Evolutionary conservation across 2,888 invertebrate species (phyloP), one percentile per base, ranked within the genome.

Genomic region (Eilema sororculum): DNA sequence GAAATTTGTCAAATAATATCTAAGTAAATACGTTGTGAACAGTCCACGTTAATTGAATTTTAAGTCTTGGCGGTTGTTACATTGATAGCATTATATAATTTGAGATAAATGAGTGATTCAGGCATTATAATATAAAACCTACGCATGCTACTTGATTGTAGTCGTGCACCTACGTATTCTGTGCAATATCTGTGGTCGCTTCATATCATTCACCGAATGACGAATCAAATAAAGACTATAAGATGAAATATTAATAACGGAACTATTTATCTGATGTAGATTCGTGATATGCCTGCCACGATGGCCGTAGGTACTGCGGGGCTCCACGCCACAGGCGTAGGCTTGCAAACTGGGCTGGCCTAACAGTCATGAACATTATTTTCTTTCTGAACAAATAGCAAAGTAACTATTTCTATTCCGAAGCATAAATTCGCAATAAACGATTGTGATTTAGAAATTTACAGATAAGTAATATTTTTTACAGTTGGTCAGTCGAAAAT

Each of bases 401-500:
- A 81, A 77, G 56, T 68, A 81, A 79, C 68, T 62, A 77, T 74
- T 72, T 78, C 75, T 80, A 77, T 77, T 77, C 69, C 81, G 79
- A 84, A 86, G 78, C 85, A 83, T 83, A 80, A 87, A 83, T 84
- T 86, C 85, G 85, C 80, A 82, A 83, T 79, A 84, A 81, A 83
- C 84, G 84, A 87, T 84, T 64, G 67, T 83, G 76, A 78, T 78
- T 78, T 78, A 63, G 61, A 80, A 79, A 80, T 79, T 87, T 89
- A 90, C 82, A 87, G 86, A 86, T 88, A 52, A 52, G 52, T 52
- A 87, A 86, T 85, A 87, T 91, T 89, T 91, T 91, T 91, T 91
- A 92, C 87, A 94, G 91, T 94, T 94, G 94, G 94, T 95, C 95
- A 94, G 94, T 94, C 94, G 92, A 93, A 94, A 93, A 91, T 89